A percentile compares a stretch with the other conserved stretches of the same genome.
Conservation (phyloP, 2,797 vertebrate species). For the Furcifer pardalis region DNA sequence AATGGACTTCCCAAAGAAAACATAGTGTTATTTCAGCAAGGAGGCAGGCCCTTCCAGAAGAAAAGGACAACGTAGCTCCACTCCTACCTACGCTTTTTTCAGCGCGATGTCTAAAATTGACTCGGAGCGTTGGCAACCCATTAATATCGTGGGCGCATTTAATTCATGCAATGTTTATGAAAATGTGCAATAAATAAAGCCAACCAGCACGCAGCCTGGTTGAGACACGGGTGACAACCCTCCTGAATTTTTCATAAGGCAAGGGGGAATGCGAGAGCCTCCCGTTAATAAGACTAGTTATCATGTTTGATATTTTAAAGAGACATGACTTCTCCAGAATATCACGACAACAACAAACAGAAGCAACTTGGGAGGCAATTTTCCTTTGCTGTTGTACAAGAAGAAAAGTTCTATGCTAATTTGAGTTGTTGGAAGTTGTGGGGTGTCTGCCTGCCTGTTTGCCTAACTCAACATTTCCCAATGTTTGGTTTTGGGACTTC, state of each 20-base stretch:
- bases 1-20: background rate
- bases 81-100: constrained; percentile 28
- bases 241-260: constrained; percentile 73
- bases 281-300: constrained; percentile 60
- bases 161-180: constrained; percentile 76
- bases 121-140: constrained; percentile 63
- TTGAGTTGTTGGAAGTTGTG: background rate
- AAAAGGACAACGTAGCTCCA: constrained; percentile 39
- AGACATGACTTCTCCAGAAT: constrained; percentile 35
- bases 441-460: too few species aligned
- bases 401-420: background rate
- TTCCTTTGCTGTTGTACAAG: background rate
- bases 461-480: too few species aligned
- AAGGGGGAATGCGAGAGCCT: constrained; percentile 51
- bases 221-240: constrained; percentile 68
- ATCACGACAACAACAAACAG: constrained; percentile 19
- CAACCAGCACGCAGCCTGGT: constrained; percentile 63
- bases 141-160: constrained; percentile 61
- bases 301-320: constrained; percentile 52
- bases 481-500: too few species aligned
- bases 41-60: constrained; percentile 43
- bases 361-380: background rate
- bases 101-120: constrained; percentile 59
- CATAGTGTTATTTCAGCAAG: background rate
- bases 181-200: constrained; percentile 68